These are phyloP conservation scores for Ctenoplectra terminalis DNA, from an alignment of 1,140 invertebrate species.

Conservation along the genomic window DNA sequence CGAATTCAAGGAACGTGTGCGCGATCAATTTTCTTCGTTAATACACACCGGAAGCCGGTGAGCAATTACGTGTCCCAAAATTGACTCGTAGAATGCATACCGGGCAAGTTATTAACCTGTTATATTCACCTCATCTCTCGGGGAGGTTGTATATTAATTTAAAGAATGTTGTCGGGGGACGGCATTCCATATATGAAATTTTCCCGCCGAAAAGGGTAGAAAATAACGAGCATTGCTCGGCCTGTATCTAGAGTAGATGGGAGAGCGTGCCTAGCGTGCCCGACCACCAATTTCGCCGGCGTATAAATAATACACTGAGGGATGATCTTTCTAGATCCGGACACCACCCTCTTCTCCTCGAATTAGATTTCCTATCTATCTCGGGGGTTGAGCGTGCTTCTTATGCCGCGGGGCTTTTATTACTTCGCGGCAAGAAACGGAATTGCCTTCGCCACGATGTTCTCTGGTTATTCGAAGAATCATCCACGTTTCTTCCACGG, in stretches of 20 bases:
- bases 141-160: conserved; percentile 35
- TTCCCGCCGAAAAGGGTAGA: conserved; percentile 66
- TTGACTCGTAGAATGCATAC: not conserved
- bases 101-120: conserved; percentile 30
- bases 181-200: conserved; percentile 69
- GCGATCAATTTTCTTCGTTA: too few relatives aligned
- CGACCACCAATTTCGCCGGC: conserved; percentile 78
- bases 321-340: conserved; percentile 71
- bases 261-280: conserved; percentile 78
- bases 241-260: conserved; percentile 58
- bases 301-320: conserved; percentile 81
- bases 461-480: not conserved
- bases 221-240: conserved; percentile 65
- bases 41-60: too few relatives aligned
- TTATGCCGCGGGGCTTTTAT: conserved; percentile 41
- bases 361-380: conserved; percentile 81
- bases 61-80: not conserved
- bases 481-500: not conserved
- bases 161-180: conserved; percentile 28
- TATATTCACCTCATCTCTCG: not conserved
- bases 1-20: too few relatives aligned
- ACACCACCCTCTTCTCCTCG: conserved; percentile 68
- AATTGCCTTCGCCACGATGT: conserved; percentile 34
- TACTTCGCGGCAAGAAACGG: conserved; percentile 43
- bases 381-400: conserved; percentile 51